Percentiles rank a stretch among this genome's conserved stretches.
Evolutionary conservation across 2,113 vertebrate species (phyloP).

Genomic region (Suncus etruscus): DNA sequence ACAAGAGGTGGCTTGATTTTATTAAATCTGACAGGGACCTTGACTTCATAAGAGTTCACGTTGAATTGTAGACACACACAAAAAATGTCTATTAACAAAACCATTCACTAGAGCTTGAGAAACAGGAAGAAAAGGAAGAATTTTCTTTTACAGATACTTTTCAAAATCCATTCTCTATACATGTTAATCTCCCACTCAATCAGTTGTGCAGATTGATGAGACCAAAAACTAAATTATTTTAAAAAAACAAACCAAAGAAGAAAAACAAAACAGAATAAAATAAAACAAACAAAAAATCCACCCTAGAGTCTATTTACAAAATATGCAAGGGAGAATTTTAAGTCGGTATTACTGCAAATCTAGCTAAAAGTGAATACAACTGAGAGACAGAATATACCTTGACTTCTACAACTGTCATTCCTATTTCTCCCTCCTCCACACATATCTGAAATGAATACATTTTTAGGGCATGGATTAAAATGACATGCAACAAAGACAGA

Average conservation of each 20-base stretch:
- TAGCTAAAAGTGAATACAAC: constrained; percentile 62
- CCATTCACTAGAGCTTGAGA: constrained; percentile 73
- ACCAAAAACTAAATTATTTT: not conserved
- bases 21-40: constrained; percentile 74
- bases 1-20: constrained; percentile 70
- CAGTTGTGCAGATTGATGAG: constrained; percentile 15
- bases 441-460: constrained; percentile 71
- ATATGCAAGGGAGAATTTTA: constrained; percentile 85
- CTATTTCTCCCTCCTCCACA: constrained; percentile 42
- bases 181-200: constrained; percentile 55
- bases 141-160: constrained; percentile 62
- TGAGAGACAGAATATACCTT: constrained; percentile 74
- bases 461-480: constrained; percentile 84
- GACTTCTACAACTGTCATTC: constrained; percentile 75
- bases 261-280: not conserved
- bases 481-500: constrained; percentile 85
- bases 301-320: constrained; percentile 79
- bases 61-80: constrained; percentile 67
- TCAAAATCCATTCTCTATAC: constrained; percentile 56
- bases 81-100: constrained; percentile 69
- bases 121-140: constrained; percentile 63
- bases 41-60: constrained; percentile 48
- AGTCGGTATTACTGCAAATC: constrained; percentile 65
- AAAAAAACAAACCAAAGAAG: constrained; percentile 49
- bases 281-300: not conserved